Evolutionary conservation across 2,797 vertebrate genomes (phyloP).

Genomic region (Parotocinclus haroldoi): DNA sequence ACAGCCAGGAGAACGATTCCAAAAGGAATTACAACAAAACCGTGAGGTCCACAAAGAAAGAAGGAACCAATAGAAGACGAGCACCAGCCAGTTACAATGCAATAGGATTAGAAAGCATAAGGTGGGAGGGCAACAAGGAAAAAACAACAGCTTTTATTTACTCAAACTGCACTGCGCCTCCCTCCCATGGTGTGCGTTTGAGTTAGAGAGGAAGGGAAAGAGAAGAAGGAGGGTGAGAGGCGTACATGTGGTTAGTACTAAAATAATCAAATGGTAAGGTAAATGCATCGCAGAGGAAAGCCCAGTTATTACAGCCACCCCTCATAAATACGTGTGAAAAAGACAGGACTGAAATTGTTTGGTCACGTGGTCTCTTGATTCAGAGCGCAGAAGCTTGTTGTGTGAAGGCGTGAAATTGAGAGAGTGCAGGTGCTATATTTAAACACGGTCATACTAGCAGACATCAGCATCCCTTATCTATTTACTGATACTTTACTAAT

Average conservation of each 20-base stretch:
- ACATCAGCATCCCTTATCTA: background rate
- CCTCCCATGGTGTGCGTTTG: constrained; percentile 25
- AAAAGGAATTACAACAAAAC: too few species aligned
- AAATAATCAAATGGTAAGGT: constrained; percentile 35
- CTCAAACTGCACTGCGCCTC: constrained; percentile 21
- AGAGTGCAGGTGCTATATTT: constrained; percentile 40
- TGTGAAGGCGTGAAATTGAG: constrained; percentile 16
- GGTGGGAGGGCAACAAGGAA: background rate
- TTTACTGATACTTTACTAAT: constrained; percentile 9
- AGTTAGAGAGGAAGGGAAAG: constrained; percentile 8
- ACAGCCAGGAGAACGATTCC: too few species aligned
- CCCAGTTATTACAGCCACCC: constrained; percentile 9
- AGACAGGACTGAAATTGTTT: background rate
- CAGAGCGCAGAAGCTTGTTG: background rate
- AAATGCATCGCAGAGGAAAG: constrained; percentile 24
- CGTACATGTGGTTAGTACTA: constrained; percentile 14
- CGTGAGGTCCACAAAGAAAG: background rate
- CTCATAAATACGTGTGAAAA: background rate
- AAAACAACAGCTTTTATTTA: constrained; percentile 14
- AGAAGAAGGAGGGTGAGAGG: constrained; percentile 15
- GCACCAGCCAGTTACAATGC: background rate
- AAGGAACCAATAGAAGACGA: background rate
- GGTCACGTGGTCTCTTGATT: constrained; percentile 23
- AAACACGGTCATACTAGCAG: constrained; percentile 20
- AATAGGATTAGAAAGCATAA: constrained; percentile 18